Evolutionary conservation across 1,140 invertebrate genomes (phyloP).

Genomic region (Stenopsyche tienmushanensis): DNA sequence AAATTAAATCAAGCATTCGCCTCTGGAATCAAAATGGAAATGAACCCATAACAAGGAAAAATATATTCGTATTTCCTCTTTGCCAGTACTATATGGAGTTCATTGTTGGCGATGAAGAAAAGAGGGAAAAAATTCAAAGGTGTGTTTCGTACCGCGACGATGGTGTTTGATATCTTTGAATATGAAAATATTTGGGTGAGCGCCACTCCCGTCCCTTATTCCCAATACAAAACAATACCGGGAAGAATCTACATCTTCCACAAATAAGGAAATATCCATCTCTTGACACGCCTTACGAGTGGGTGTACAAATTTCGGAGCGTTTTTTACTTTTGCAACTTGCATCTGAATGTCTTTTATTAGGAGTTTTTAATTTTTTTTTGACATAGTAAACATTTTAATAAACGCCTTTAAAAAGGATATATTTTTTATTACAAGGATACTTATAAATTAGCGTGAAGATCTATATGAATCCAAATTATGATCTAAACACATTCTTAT

Average conservation of each 20-base stretch:
- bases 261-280: slow-evolving; percentile 35
- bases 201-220: slow-evolving; percentile 27
- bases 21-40: too few species aligned
- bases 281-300: slow-evolving; percentile 10
- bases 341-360: not conserved
- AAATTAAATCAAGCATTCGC: too few species aligned
- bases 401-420: too few species aligned
- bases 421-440: too few species aligned
- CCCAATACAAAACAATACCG: slow-evolving; percentile 32
- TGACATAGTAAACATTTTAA: too few species aligned
- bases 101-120: not conserved
- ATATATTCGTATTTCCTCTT: slow-evolving; percentile 10
- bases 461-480: too few species aligned
- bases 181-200: slow-evolving; percentile 34
- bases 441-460: too few species aligned
- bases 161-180: slow-evolving; percentile 25
- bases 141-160: slow-evolving; percentile 6
- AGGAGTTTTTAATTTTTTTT: not conserved
- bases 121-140: slow-evolving; percentile 3
- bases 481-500: too few species aligned
- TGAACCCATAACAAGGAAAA: slow-evolving; percentile 15
- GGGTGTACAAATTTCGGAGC: slow-evolving; percentile 19
- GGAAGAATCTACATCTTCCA: slow-evolving; percentile 3
- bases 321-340: slow-evolving; percentile 2
- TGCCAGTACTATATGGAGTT: too few species aligned